Base-by-base conservation (phyloP, 2,113 vertebrate species). In the Myanophis thanlyinensis region DNA sequence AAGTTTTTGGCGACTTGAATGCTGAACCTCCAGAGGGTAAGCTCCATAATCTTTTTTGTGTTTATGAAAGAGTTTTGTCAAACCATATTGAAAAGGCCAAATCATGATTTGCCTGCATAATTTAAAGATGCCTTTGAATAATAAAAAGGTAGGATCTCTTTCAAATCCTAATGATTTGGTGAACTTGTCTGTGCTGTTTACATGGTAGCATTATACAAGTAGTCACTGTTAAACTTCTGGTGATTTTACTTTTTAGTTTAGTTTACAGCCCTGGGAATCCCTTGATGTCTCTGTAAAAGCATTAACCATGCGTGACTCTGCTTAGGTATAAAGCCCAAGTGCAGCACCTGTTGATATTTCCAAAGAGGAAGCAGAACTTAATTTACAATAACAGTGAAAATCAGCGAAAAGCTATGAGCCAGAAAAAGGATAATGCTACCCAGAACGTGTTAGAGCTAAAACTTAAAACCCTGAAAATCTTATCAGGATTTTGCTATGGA, bases 11-110 rank as follows among this genome's bases (percentile, higher is more conserved):
- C 3, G 99, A 99, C 95, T 99, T 99, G 0, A 98, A 99, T 93
- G 99, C 99, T 0, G 99, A 99, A 90, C 98, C 99, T 56, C 99
- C 99, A 59, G 99, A 99, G 96, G 99, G 99, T 99, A 95, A 98
- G 97, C 67, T 90, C 46, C 11, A 84, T 7, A 20, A 80, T 2
- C 1, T 5, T 85, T 49, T 91, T 91, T 15, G 87, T 0, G 6
- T 84, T 22, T 0, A 88, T n/a, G n/a, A n/a, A n/a, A n/a, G n/a
- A n/a, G n/a, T n/a, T n/a, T n/a, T n/a, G n/a, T n/a, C n/a, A n/a
- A n/a, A n/a, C n/a, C n/a, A n/a, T n/a, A n/a, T n/a, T n/a, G n/a
- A 87, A 88, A 51, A 25, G 53, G 2, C 1, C 46, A 48, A 48
- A 86, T 35, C 12, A 35, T 48, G 40, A 25, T 23, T 62, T 56